Base-by-base conservation (phyloP, 2,113 vertebrate genomes). In the Lophotis ruficrista region DNA sequence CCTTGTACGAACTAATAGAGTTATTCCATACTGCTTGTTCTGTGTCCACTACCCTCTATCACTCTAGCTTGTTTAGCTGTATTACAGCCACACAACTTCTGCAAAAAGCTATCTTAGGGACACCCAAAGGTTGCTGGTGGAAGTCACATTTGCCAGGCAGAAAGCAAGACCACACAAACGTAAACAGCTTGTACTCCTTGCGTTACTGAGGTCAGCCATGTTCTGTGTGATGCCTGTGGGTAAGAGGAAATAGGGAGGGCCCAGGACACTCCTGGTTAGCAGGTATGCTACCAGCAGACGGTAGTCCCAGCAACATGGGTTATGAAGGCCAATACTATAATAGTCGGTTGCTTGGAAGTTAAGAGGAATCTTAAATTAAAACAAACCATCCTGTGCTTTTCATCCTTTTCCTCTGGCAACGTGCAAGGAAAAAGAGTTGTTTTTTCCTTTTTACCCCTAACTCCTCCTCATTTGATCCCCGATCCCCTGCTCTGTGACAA, bases 101-200 rank as follows among this genome's bases (percentile, higher is more conserved):
- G 37, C n/a, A 69, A 33, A 69, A 82, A 56, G 11, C 3, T 13
- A 30, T 4, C 3, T 30, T 64, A 30, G 43, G 27, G 23, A 30
- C 13, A 50, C 15, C 13, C 23, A 43, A 14, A 62, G 4, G 3
- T 43, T 69, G 14, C 41, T 10, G 10, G 15, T 30, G 16, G 27
- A 70, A 14, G 4, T 30, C 14, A 56, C 1, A 12, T 62, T 62
- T 82, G 30, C 25, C 27, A 43, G 69, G 19, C 1, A 1, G 48
- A 69, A 76, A 70, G 54, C 1, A 0, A 35, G 41, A 30, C 22
- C 9, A 17, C 27, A 69, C 2, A 62, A 68, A 21, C 0, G 1
- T 51, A 21, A 70, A 37, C 7, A 7, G 21, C n/a, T 56, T 0
- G 0, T 75, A 23, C 12, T 61, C 25, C 4, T 1, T 12, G 7